phyloP scores from a whole-genome alignment of 2,113 vertebrate species.

The Felis chaus region DNA sequence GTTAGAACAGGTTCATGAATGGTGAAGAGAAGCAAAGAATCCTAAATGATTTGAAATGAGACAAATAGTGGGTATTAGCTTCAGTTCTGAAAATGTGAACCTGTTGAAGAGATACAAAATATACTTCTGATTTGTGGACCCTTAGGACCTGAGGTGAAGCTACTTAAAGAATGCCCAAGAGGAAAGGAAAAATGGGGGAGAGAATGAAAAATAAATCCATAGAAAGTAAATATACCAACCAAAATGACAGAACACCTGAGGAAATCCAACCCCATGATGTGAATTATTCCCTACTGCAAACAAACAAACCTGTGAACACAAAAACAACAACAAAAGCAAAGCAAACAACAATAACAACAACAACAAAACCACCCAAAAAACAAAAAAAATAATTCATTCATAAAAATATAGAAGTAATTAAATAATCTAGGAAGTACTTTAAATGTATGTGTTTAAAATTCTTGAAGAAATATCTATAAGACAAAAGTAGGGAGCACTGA shows the following conservation, averaged over 20 bases:
- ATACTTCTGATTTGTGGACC: neutral
- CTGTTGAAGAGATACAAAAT: neutral
- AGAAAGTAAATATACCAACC: neutral
- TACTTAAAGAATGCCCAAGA: neutral
- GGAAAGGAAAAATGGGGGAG: neutral
- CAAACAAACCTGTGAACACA: neutral
- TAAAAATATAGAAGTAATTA: neutral
- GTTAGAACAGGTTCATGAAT: neutral
- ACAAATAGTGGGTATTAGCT: neutral
- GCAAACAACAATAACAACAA: neutral
- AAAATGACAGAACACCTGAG: neutral
- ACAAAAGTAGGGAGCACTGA: neutral
- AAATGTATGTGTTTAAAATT: neutral
- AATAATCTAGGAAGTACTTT: neutral
- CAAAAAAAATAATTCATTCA: neutral
- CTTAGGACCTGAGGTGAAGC: neutral
- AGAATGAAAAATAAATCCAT: neutral
- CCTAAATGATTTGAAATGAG: neutral
- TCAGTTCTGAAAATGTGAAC: neutral
- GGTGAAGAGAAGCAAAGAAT: neutral
- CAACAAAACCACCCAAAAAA: neutral
- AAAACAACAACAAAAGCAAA: neutral
- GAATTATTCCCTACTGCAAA: neutral
- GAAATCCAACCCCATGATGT: neutral
- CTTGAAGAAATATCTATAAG: neutral